Conservation (phyloP, 2,797 vertebrate species). For the Propithecus perrieri region DNA sequence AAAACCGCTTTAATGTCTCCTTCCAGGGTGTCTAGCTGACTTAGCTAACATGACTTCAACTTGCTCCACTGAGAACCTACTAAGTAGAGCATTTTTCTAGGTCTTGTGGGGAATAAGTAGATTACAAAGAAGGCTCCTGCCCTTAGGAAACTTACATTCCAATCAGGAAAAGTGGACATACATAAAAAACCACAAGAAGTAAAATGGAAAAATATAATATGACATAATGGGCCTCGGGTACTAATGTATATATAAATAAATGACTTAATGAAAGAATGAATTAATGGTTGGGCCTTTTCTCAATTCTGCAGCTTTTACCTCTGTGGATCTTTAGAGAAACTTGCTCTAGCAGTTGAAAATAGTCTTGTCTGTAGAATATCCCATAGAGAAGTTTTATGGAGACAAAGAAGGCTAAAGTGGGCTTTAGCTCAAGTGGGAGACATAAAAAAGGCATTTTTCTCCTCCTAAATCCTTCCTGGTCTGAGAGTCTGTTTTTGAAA, state of each 20-base stretch:
- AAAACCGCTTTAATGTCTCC: background rate
- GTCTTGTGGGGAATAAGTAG: background rate
- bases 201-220: background rate
- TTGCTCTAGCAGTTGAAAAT: background rate
- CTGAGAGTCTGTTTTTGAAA: background rate
- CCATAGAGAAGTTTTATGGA: background rate
- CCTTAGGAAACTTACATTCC: background rate
- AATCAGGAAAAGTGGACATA: background rate
- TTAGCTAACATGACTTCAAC: background rate
- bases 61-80: background rate
- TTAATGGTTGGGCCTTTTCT: background rate
- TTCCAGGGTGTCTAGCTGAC: background rate
- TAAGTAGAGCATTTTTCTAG: background rate
- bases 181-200: background rate
- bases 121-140: background rate
- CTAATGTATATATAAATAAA: rapidly evolving
- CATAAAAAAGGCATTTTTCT: background rate
- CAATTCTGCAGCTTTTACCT: rapidly evolving
- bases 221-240: too few relatives aligned
- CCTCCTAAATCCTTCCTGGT: background rate
- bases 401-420: background rate
- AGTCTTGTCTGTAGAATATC: background rate
- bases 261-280: background rate
- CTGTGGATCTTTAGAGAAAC: rapidly evolving
- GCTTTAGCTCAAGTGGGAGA: background rate